Base-by-base conservation (phyloP, 2,797 vertebrate species). In the Crenichthys baileyi region DNA sequence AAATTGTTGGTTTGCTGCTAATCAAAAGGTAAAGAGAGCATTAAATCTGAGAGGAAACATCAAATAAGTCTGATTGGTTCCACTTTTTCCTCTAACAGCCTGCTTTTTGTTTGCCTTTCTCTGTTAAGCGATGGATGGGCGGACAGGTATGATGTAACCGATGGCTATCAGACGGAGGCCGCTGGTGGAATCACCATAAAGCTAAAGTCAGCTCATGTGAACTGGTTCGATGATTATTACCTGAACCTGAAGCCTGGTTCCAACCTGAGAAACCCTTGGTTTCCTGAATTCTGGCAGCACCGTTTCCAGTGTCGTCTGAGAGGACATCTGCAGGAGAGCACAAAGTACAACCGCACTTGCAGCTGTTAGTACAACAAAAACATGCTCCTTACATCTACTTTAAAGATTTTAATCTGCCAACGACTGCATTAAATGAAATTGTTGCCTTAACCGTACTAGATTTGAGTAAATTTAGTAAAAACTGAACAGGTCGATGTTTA, bases 161-260 rank as follows among this genome's bases (percentile, higher is more conserved):
- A 99, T 0, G 97, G 97, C 5, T 99, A 97, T 89, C 95, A 99
- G 93, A 96, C 81, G 78, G 98, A 99, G 93, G 98, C 98, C 41
- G 96, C 96, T 0, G 98, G 98, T 41, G 98, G 98, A 70, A 99
- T 99, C 93, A 99, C 98, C 0, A 99, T 99, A 93, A 99, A 99
- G 91, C 96, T 99, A 9, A 98, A 99, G 84, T 99, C 98, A 13
- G 97, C 98, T 0, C 97, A 98, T 0, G 98, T 99, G 91, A 97
- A 97, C 82, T 99, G 98, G 98, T 99, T 99, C 73, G 98, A 99
- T 75, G 96, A 99, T 86, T 99, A 99, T 89, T 99, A 99, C 92
- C 93, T 99, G 84, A 96, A 98, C 89, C 96, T 99, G 79, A 96
- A 95, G 80, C 98, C 97, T 5, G 97, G 98, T 82, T 96, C 94